These are phyloP conservation scores for Gallinago paraguaiae DNA, from an alignment of 2,113 vertebrate genomes.

Conservation along the genomic window DNA sequence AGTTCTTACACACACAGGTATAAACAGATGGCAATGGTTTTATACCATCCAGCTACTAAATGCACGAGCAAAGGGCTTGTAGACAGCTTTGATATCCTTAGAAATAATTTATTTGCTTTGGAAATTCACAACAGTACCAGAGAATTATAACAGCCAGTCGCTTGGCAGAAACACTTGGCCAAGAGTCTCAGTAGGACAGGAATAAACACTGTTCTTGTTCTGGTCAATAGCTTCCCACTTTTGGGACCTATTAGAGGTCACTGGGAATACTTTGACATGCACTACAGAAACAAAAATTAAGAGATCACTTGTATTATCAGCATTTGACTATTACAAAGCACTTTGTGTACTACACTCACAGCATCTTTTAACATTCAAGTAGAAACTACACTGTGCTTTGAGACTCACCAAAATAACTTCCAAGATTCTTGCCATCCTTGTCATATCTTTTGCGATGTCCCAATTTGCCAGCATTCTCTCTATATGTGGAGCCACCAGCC, in stretches of 20 bases:
- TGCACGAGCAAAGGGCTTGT: not conserved
- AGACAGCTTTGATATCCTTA: not conserved
- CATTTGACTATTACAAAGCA: not conserved
- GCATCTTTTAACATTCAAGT: not conserved
- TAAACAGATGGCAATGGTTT: not conserved
- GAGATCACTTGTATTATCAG: not conserved
- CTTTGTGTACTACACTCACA: rapidly evolving
- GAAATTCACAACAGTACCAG: not conserved
- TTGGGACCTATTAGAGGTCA: not conserved
- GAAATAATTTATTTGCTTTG: not conserved
- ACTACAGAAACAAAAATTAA: not conserved
- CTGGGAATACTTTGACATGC: not conserved
- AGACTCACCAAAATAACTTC: not conserved
- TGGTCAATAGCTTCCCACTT: not conserved
- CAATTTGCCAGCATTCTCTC: not conserved
- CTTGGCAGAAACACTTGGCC: not conserved
- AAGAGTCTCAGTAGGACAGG: not conserved
- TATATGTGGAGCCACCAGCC: not conserved
- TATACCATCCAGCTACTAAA: not conserved
- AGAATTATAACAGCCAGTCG: not conserved
- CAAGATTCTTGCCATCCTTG: not conserved
- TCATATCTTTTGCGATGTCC: not conserved
- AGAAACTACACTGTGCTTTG: not conserved
- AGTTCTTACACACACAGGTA: not conserved
- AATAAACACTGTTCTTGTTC: not conserved